phyloP scores from a whole-genome alignment of 92 coral and sea anemone species.

The Phenganax stokvisi region DNA sequence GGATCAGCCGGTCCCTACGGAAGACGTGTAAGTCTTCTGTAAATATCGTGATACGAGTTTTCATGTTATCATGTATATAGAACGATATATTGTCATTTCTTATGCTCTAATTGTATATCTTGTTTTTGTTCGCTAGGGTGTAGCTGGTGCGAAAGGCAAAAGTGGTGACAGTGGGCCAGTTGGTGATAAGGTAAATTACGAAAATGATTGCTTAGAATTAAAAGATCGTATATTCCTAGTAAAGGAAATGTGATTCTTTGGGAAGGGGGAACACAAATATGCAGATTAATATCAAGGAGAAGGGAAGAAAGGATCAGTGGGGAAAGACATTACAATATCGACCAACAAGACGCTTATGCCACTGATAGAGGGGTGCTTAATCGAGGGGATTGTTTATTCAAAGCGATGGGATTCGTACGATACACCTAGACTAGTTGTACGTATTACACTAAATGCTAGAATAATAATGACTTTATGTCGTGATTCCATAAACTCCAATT shows the following conservation, averaged over 20 bases:
- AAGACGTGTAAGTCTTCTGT: constrained; percentile 1
- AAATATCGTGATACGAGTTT: not conserved
- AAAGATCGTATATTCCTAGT: no score
- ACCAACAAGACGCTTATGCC: no score
- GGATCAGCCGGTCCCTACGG: constrained; percentile 23
- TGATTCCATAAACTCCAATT: not conserved
- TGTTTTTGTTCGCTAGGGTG: not conserved
- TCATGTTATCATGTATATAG: not conserved
- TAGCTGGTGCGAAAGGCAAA: not conserved
- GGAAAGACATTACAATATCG: no score
- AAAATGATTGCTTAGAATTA: no score
- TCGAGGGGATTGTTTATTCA: no score
- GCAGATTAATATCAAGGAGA: no score
- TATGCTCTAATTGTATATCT: not conserved
- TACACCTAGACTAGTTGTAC: no score
- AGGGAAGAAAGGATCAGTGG: no score
- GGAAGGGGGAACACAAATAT: no score
- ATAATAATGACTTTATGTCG: not conserved
- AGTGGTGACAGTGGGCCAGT: not conserved
- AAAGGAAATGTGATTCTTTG: no score
- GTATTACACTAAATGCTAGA: not conserved
- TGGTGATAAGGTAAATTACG: not conserved
- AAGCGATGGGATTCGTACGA: no score
- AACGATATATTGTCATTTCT: not conserved
- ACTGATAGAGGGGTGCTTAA: no score